A percentile compares a stretch with the other conserved stretches of the same genome.
These are phyloP conservation scores for Austrofundulus limnaeus DNA, from an alignment of 2,113 vertebrate genomes.

Conservation along the genomic window DNA sequence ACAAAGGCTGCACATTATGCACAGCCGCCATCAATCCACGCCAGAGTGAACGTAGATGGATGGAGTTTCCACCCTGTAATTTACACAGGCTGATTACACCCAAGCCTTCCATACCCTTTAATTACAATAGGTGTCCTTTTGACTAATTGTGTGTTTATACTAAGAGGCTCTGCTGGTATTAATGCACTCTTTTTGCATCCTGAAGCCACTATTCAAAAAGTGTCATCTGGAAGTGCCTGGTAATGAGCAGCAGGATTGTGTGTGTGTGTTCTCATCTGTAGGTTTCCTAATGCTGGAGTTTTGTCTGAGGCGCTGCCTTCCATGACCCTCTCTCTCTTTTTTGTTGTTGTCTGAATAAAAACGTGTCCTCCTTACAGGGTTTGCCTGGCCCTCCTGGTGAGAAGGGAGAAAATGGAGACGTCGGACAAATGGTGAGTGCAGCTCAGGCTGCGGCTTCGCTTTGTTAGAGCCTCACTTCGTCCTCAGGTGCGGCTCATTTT, in stretches of 20 bases:
- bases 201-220: constrained; percentile 29
- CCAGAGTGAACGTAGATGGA: constrained; percentile 59
- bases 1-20: constrained; percentile 31
- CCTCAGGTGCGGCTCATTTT: constrained; percentile 11
- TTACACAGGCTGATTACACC: constrained; percentile 69
- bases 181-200: constrained; percentile 42
- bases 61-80: constrained; percentile 62
- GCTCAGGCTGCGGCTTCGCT: background rate
- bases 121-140: constrained; percentile 73
- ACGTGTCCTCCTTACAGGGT: constrained; percentile 79
- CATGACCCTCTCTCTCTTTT: constrained; percentile 21
- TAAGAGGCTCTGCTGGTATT: constrained; percentile 35
- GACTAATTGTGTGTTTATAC: constrained; percentile 73
- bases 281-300: constrained; percentile 13
- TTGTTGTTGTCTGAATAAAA: constrained; percentile 6
- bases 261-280: constrained; percentile 16
- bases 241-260: constrained; percentile 43
- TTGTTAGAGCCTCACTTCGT: constrained; percentile 7
- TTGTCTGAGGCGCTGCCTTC: constrained; percentile 15
- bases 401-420: constrained; percentile 97
- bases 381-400: constrained; percentile 96
- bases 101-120: constrained; percentile 64
- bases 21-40: constrained; percentile 50
- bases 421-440: constrained; percentile 92
- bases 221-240: constrained; percentile 34